A percentile compares a stretch with the other conserved stretches of the same genome.
These are phyloP conservation scores for Pelusios castaneus DNA, from an alignment of 2,113 vertebrate species.

Conservation along the genomic window DNA sequence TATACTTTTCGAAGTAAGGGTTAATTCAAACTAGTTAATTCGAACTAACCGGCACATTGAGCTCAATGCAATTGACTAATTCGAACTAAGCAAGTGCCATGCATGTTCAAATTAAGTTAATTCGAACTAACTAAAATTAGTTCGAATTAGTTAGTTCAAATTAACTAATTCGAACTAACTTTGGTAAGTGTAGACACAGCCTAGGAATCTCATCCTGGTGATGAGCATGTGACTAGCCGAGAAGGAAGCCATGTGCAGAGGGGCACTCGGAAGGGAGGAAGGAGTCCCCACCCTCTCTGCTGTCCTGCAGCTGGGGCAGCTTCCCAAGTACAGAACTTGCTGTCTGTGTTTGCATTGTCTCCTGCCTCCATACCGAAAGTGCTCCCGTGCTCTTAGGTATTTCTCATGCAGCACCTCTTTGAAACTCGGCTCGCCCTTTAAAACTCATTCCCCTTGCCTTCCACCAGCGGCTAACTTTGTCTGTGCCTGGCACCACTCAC, in stretches of 20 bases:
- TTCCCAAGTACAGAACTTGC: background rate
- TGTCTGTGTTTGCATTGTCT: background rate
- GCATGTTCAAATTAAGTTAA: too few relatives aligned
- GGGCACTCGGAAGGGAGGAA: background rate
- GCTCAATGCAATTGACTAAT: too few relatives aligned
- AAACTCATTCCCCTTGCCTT: background rate
- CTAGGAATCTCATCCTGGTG: background rate
- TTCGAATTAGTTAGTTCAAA: too few relatives aligned
- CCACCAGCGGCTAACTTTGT: background rate
- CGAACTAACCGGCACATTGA: too few relatives aligned
- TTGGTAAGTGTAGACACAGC: too few relatives aligned
- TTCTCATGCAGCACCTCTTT: background rate
- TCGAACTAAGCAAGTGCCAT: too few relatives aligned
- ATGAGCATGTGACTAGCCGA: background rate
- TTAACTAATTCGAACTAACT: too few relatives aligned
- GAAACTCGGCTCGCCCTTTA: background rate
- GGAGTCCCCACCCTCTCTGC: background rate
- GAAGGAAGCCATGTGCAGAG: background rate
- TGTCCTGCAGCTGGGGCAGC: background rate
- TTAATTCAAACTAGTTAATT: too few relatives aligned
- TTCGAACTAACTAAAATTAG: too few relatives aligned
- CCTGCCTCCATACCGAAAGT: background rate
- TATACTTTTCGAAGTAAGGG: too few relatives aligned
- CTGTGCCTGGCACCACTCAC: background rate
- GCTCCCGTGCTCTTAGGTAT: background rate